phyloP scores from a whole-genome alignment of 2,113 vertebrate genomes.

The Cnemophilus loriae region DNA sequence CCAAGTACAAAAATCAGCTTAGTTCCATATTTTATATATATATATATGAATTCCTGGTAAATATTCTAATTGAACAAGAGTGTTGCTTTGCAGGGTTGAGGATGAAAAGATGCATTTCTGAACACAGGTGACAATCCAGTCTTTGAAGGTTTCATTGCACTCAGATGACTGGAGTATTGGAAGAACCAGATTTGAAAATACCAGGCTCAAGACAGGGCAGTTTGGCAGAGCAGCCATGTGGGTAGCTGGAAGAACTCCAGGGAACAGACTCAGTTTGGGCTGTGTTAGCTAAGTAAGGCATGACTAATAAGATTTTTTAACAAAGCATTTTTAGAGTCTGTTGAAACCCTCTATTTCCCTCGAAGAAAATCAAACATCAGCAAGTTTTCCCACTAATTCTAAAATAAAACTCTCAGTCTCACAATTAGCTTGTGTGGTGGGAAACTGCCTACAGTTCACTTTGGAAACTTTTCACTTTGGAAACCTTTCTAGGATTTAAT shows the following conservation, averaged over 20 bases:
- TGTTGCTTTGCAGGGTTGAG: neutral
- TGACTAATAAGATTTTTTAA: neutral
- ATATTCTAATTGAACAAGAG: neutral
- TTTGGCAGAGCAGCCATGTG: neutral
- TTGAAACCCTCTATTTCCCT: neutral
- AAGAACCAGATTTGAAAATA: neutral
- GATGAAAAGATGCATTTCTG: neutral
- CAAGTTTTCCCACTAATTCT: neutral
- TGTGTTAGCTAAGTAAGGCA: neutral
- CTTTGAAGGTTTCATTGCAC: neutral
- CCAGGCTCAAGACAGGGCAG: neutral
- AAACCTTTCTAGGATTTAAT: neutral
- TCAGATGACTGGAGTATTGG: neutral
- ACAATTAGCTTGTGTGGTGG: neutral
- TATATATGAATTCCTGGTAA: neutral
- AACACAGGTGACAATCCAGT: neutral
- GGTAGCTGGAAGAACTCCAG: neutral
- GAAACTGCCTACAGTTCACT: neutral
- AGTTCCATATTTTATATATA: neutral
- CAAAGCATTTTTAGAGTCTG: neutral
- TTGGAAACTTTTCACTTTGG: neutral
- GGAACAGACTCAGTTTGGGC: neutral
- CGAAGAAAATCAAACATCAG: neutral
- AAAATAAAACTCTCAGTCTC: neutral
- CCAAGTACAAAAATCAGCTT: neutral